Evolutionary conservation across 2,888 invertebrate genomes (phyloP).

Genomic region (Troilus luridus): DNA sequence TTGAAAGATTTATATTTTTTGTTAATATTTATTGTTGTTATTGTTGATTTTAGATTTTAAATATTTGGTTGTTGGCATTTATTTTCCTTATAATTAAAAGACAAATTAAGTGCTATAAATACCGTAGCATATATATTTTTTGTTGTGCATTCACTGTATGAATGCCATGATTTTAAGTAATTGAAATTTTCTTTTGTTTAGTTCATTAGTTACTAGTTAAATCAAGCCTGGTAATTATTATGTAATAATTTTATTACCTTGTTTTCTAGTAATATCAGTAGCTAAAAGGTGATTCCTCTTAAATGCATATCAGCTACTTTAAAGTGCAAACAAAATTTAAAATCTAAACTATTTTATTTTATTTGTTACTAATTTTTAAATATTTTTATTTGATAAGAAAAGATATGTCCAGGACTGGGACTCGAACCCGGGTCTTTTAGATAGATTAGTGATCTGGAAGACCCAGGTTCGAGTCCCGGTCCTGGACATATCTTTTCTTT

Average conservation of each 20-base stretch:
- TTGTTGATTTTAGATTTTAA: conserved; percentile 14
- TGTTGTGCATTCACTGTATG: neutral
- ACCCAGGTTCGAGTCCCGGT: no score
- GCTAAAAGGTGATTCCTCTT: no score
- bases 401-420: no score
- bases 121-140: neutral
- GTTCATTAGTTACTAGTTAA: neutral
- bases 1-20: conserved; percentile 41
- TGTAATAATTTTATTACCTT: neutral
- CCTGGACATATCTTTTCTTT: no score
- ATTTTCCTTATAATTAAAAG: neutral
- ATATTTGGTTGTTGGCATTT: neutral
- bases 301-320: no score
- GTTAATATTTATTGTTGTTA: conserved; percentile 40
- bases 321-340: no score
- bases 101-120: neutral
- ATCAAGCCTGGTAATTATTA: neutral
- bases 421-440: no score
- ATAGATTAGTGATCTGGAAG: no score
- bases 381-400: no score
- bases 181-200: neutral
- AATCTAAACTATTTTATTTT: no score
- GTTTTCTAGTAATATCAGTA: neutral
- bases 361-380: no score
- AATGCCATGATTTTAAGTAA: neutral